A percentile compares a stretch with the other conserved stretches of the same genome.
phyloP scores from a whole-genome alignment of 2,888 invertebrate genomes.

The Mantis religiosa region DNA sequence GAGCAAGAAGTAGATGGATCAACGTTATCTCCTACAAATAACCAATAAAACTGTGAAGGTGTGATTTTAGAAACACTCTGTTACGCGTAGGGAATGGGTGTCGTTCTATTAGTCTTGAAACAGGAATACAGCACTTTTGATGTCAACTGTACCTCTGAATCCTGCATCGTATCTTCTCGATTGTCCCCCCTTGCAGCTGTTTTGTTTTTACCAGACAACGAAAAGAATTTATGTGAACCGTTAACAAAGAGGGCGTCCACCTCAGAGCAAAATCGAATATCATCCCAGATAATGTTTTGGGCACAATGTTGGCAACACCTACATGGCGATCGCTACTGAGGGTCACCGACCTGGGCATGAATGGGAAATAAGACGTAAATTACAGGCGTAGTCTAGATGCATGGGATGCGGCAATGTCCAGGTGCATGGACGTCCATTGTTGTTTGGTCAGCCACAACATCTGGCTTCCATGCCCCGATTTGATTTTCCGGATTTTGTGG shows the following conservation, averaged over 20 bases:
- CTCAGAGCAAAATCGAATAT: neutral
- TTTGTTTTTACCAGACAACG: neutral
- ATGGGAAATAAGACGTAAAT: neutral
- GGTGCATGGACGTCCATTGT: neutral
- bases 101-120: too few relatives aligned
- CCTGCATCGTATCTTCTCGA: neutral
- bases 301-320: neutral
- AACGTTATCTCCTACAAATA: too few relatives aligned
- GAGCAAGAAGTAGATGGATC: too few relatives aligned
- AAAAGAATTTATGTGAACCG: neutral
- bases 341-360: neutral
- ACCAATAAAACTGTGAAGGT: too few relatives aligned
- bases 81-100: too few relatives aligned
- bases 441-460: neutral
- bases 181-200: neutral
- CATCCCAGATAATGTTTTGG: neutral
- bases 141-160: neutral
- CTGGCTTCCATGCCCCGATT: neutral
- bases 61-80: too few relatives aligned
- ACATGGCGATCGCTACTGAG: neutral
- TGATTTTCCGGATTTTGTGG: neutral
- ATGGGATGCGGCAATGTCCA: neutral
- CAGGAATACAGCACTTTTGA: neutral
- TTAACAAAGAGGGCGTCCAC: constrained; percentile 6
- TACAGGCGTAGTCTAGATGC: neutral